Base-by-base conservation (phyloP, 2,888 invertebrate genomes). In the Embidobia sp. region DNA sequence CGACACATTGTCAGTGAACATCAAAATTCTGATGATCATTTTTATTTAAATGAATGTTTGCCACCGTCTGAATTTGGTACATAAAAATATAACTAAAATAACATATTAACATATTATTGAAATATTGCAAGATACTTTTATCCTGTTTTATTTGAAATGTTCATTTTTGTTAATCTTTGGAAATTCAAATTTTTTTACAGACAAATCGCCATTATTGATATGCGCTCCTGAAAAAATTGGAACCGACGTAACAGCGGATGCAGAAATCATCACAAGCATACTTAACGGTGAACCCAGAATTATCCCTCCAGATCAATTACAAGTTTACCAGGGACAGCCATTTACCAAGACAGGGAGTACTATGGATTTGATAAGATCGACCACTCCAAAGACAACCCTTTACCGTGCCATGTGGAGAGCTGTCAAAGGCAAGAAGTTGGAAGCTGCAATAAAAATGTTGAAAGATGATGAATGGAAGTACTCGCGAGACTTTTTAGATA, bases 61-160 rank as follows among this genome's bases (percentile, higher is more conserved):
- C 96, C 95, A 15, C 95, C 96, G 6, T 96, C 96, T 0, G 96
- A 96, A 91, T 96, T 95, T 90, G 97, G 96, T 95, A 57, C 42
- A 29, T 27, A 40, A 22, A 8, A 29, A 27, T 18, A 44, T 70
- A n/a, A 6, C 8, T 31, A 31, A 31, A 4, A 27, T 27, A 8
- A 6, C 3, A 31, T 26, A 10, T 46, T 26, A 42, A 69, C 57
- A 77, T 55, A 42, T n/a, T 10, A 18, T 44, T 26, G 3, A 3
- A 22, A 22, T 22, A 4, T 22, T 22, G 3, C 22, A 22, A 4
- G 6, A 22, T 22, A 22, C 6, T 22, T 22, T 3, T 22, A 22
- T 22, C 6, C 22, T 22, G 6, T 22, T 22, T 22, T 22, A 22
- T 22, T 4, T n/a, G n/a, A n/a, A n/a, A n/a, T n/a, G n/a, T n/a